Evolutionary conservation across 2,888 invertebrate species (phyloP).

Genomic region (Macrosiphum euphorbiae): DNA sequence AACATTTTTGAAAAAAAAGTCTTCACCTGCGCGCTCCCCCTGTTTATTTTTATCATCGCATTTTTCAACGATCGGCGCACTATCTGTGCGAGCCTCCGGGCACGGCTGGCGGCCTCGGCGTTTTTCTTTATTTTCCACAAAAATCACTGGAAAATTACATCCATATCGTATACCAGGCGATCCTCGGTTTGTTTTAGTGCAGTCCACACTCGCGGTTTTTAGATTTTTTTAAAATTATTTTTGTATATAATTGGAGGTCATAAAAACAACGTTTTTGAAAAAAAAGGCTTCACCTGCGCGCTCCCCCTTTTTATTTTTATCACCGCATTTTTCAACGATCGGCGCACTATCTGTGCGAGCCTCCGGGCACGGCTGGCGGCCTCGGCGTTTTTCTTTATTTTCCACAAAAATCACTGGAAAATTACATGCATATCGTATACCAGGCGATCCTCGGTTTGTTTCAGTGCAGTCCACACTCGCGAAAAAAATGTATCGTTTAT

Average conservation of each 20-base stretch:
- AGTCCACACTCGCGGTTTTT: background rate
- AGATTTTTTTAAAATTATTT: background rate
- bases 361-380: background rate
- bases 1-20: background rate
- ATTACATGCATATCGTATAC: background rate
- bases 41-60: slow-evolving; percentile 43
- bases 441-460: background rate
- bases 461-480: background rate
- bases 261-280: background rate
- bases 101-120: slow-evolving; percentile 44
- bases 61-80: slow-evolving; percentile 31
- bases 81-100: background rate
- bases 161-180: no score
- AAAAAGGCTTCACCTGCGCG: slow-evolving; percentile 63
- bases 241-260: background rate
- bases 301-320: slow-evolving; percentile 51
- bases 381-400: slow-evolving; percentile 49
- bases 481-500: background rate
- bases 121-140: background rate
- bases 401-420: background rate
- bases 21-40: slow-evolving; percentile 58
- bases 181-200: background rate
- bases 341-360: slow-evolving; percentile 34
- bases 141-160: background rate
- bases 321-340: slow-evolving; percentile 26